phyloP scores from a whole-genome alignment of 2,797 vertebrate species.

The Lindbergichthys nudifrons region DNA sequence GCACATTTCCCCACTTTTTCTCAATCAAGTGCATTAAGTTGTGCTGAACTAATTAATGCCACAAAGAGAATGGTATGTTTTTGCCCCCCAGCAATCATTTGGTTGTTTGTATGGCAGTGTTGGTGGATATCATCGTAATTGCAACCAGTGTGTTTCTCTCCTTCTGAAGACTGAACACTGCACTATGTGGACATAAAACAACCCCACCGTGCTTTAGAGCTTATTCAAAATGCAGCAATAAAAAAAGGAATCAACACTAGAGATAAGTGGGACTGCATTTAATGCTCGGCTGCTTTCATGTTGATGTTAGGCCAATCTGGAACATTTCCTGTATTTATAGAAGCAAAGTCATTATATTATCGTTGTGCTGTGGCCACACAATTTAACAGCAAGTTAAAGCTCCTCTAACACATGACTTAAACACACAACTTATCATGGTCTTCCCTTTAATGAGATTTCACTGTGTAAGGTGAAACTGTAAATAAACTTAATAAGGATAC shows the following conservation, averaged over 20 bases:
- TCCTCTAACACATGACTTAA: slow-evolving; percentile 51
- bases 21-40: slow-evolving; percentile 8
- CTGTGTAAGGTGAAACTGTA: slow-evolving; percentile 31
- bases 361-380: slow-evolving; percentile 42
- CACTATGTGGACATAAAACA: slow-evolving; percentile 37
- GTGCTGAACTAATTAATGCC: slow-evolving; percentile 1
- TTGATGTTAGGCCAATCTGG: slow-evolving; percentile 59
- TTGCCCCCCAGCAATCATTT: neutral
- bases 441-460: slow-evolving; percentile 41
- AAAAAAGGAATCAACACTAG: slow-evolving; percentile 45
- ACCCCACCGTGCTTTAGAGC: slow-evolving; percentile 24
- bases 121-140: slow-evolving; percentile 25
- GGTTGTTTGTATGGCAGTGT: slow-evolving; percentile 14
- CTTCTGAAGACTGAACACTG: slow-evolving; percentile 28
- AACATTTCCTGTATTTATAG: slow-evolving; percentile 68
- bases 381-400: slow-evolving; percentile 61
- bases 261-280: slow-evolving; percentile 60
- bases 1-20: neutral
- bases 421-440: slow-evolving; percentile 38
- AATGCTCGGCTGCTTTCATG: slow-evolving; percentile 63
- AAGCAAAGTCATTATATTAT: slow-evolving; percentile 58
- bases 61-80: slow-evolving; percentile 29
- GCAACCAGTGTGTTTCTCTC: slow-evolving; percentile 26
- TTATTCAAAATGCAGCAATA: slow-evolving; percentile 49
- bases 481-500: slow-evolving; percentile 22